These are phyloP conservation scores for Mellilla xanthometata DNA, from an alignment of 2,888 invertebrate species.

Conservation along the genomic window DNA sequence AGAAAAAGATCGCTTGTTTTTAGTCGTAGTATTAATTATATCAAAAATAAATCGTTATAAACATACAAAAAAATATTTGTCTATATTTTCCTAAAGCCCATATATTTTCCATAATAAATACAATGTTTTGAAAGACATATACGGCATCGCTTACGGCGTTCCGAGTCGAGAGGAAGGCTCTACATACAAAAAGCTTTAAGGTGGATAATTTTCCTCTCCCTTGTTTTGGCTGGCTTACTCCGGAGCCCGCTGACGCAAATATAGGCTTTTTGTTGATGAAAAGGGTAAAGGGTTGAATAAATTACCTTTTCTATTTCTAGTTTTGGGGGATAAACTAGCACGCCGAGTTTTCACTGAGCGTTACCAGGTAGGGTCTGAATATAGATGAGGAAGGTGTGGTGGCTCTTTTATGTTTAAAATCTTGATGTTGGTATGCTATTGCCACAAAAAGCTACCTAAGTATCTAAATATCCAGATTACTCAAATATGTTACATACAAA, in stretches of 20 bases:
- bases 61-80: too few relatives aligned
- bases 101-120: too few relatives aligned
- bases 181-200: conserved; percentile 37
- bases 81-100: too few relatives aligned
- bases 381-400: neutral
- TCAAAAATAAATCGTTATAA: too few relatives aligned
- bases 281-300: conserved; percentile 43
- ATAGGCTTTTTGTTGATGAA: conserved; percentile 40
- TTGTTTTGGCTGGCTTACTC: conserved; percentile 44
- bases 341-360: neutral
- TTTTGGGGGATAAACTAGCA: conserved; percentile 17
- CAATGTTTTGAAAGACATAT: conserved; percentile 5
- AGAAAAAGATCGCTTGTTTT: too few relatives aligned
- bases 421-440: neutral
- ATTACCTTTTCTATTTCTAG: conserved; percentile 26
- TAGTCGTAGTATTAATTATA: too few relatives aligned
- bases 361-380: conserved; percentile 3
- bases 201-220: conserved; percentile 47
- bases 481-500: too few relatives aligned
- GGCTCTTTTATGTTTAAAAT: too few relatives aligned
- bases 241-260: conserved; percentile 28
- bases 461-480: too few relatives aligned
- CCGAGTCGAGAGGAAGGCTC: conserved; percentile 37
- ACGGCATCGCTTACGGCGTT: conserved; percentile 33
- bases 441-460: too few relatives aligned